Evolutionary conservation across 1,140 invertebrate species (phyloP), one percentile per base, ranked within the genome.

Genomic region (Forficula auricularia): DNA sequence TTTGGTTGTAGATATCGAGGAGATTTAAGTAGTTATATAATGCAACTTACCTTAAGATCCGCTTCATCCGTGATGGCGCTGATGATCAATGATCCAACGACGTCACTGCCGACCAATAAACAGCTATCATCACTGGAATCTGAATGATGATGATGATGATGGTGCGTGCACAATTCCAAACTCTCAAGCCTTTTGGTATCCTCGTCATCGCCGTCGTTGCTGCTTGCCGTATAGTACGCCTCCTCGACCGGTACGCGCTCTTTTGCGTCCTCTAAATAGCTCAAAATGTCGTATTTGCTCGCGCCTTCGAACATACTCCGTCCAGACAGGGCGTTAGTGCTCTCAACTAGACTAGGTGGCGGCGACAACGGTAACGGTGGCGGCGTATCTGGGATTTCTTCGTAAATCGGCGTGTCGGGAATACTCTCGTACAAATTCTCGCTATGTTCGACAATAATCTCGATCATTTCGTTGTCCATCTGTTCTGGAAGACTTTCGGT

Each of bases 201-300:
- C 10, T 27, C 22, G 10, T 27, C 22, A 10, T 36, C 52, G 42
- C 22, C 22, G 22, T 27, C 22, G 10, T 27, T 27, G 10, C 22
- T 27, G 55, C 74, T 77, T 1, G 73, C 75, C 58, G 77, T 75
- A 39, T 44, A 47, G 1, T 19, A 33, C 30, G 30, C 42, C 15
- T 46, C 47, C 20, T 38, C 43, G 71, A 66, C 19, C 46, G 71
- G 65, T 43, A 78, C 72, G 38, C 82, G 71, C 59, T 76, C 72
- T 62, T 84, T 81, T 15, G 84, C 82, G 56, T 82, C 83, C 32
- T 87, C 82, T 37, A 91, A 63, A 53, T 87, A 90, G 22, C 80
- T 85, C 4, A 91, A 62, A 46, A 91, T 82, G 51, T 91, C 85
- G 50, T 86, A 84, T 57, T 87, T 88, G 1, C 82, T 81, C 10